Percentiles rank a stretch among this genome's conserved stretches.
Conservation (phyloP, 2,113 vertebrate species). For the Alouatta palliata region DNA sequence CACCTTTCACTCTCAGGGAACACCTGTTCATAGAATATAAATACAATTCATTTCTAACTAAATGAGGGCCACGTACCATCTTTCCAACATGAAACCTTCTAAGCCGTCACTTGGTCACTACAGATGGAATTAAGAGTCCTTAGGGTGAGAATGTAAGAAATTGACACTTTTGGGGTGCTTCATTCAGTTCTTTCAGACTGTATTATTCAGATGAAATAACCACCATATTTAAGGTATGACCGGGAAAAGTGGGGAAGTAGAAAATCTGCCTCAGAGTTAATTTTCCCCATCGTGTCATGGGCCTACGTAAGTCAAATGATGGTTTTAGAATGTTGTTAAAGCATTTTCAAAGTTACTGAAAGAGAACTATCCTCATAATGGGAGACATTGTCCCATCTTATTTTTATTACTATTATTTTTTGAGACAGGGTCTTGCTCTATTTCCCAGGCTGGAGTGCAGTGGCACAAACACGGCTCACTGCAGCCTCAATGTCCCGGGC, state of each 20-base stretch:
- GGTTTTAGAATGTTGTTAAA: neutral
- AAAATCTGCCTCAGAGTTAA: neutral
- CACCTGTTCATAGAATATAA: neutral
- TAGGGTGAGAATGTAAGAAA: neutral
- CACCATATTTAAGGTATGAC: neutral
- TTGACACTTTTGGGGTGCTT: neutral
- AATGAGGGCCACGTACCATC: neutral
- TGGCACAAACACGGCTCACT: too few species aligned
- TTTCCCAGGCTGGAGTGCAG: too few species aligned
- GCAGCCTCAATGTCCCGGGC: too few species aligned
- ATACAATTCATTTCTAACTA: neutral
- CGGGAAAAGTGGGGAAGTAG: neutral
- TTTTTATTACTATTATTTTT: too few species aligned
- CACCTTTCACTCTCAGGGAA: neutral
- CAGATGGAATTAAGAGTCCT: neutral
- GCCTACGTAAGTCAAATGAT: neutral
- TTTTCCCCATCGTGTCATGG: neutral
- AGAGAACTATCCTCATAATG: neutral
- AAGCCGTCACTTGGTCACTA: neutral
- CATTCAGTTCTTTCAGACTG: neutral
- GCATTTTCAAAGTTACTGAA: neutral
- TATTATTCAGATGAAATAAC: neutral
- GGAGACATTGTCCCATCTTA: neutral
- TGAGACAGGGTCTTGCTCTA: too few species aligned
- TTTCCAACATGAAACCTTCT: neutral